phyloP scores from a whole-genome alignment of 2,113 vertebrate genomes.

The Albula glossodonta region DNA sequence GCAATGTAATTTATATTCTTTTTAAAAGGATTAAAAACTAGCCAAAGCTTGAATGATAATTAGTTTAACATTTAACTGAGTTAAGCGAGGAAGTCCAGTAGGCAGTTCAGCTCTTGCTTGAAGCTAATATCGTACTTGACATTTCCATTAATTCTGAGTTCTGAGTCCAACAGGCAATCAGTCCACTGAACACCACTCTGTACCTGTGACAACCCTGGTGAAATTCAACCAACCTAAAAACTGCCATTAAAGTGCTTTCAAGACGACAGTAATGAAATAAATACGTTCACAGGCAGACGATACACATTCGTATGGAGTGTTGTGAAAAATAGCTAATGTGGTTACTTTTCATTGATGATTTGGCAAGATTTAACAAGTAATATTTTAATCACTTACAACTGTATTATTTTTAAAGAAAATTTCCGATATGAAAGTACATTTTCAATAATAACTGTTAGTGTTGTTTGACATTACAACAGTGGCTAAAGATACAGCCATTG shows the following conservation, averaged over 20 bases:
- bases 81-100: constrained; percentile 49
- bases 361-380: too few species aligned
- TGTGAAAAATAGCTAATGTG: not conserved
- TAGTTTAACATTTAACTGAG: constrained; percentile 55
- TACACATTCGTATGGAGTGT: not conserved
- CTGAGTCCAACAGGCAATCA: constrained; percentile 20
- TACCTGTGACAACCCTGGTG: not conserved
- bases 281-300: not conserved
- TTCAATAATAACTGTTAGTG: too few species aligned
- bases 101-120: constrained; percentile 20
- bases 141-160: constrained; percentile 46
- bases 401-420: too few species aligned
- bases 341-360: too few species aligned
- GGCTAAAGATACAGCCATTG: too few species aligned
- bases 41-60: constrained; percentile 54
- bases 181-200: not conserved
- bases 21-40: constrained; percentile 59
- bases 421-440: too few species aligned
- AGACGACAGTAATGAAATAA: not conserved
- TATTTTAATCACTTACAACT: too few species aligned
- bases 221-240: not conserved
- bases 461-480: too few species aligned
- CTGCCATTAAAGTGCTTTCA: not conserved
- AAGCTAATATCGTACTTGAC: constrained; percentile 39
- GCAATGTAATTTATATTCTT: constrained; percentile 60